Percentiles rank a stretch among this genome's conserved stretches.
These are phyloP conservation scores for Parazoanthus darwini DNA, from an alignment of 92 coral and sea anemone genomes.

Conservation along the genomic window DNA sequence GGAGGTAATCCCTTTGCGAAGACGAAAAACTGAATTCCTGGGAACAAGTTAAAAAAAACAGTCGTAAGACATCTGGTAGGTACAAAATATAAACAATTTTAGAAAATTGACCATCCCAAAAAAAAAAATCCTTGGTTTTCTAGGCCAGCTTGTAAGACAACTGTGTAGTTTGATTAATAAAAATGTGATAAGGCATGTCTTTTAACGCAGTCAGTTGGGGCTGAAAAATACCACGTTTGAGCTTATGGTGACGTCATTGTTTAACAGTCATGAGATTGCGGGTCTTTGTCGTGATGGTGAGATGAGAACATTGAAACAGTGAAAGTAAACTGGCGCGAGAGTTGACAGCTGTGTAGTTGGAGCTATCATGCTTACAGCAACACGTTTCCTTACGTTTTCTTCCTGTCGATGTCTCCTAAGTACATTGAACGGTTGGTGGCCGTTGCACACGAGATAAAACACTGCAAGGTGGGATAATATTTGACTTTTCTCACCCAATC, in stretches of 20 bases:
- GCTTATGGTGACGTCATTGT: background rate
- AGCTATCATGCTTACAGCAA: background rate
- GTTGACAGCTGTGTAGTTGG: background rate
- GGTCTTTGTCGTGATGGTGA: background rate
- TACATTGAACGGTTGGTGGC: conserved; percentile 88
- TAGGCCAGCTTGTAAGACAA: too few relatives aligned
- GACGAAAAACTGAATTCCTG: conserved; percentile 87
- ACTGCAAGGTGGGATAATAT: conserved; percentile 93
- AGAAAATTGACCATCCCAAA: too few relatives aligned
- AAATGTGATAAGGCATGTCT: too few relatives aligned
- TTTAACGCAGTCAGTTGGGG: too few relatives aligned
- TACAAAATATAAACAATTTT: too few relatives aligned
- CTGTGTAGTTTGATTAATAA: too few relatives aligned
- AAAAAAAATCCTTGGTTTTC: too few relatives aligned
- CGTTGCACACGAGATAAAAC: conserved; percentile 96
- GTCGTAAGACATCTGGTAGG: background rate
- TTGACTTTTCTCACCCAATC: conserved; percentile 98
- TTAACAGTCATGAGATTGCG: too few relatives aligned
- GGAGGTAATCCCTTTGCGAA: conserved; percentile 96
- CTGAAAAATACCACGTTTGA: too few relatives aligned
- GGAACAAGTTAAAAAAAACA: background rate
- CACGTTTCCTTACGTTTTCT: conserved; percentile 66
- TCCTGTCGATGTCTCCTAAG: conserved; percentile 79
- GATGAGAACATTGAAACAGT: too few relatives aligned
- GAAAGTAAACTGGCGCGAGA: too few relatives aligned